Conservation (phyloP, 2,888 invertebrate species). For the Mantis religiosa region DNA sequence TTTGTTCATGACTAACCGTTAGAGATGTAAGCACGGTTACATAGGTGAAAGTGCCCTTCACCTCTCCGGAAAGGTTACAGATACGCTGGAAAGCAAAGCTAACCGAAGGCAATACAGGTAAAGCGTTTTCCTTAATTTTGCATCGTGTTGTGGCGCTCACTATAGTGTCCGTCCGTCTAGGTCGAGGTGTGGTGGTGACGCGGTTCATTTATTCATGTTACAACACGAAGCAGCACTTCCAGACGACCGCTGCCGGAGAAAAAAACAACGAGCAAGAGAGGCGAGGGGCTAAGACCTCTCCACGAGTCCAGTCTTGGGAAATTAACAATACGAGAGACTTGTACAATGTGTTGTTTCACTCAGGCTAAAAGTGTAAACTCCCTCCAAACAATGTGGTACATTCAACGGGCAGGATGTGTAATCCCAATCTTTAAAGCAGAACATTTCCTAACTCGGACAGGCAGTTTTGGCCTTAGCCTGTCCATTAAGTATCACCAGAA, state of each 20-base stretch:
- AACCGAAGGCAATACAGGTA: neutral
- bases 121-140: neutral
- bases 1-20: no score
- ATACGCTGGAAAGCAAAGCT: neutral
- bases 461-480: no score
- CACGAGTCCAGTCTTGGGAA: neutral
- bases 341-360: neutral
- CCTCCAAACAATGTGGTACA: neutral
- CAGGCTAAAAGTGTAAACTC: neutral
- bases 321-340: neutral
- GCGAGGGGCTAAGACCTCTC: neutral
- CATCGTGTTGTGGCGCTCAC: neutral
- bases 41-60: no score
- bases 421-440: no score
- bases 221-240: neutral
- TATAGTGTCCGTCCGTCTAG: neutral
- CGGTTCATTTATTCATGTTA: neutral
- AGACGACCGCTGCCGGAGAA: neutral
- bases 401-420: neutral
- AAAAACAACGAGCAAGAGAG: neutral
- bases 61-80: no score
- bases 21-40: no score
- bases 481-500: no score
- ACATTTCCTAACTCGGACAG: no score
- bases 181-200: neutral